Base-by-base conservation (phyloP, 2,888 invertebrate genomes). In the Plebejus anna region DNA sequence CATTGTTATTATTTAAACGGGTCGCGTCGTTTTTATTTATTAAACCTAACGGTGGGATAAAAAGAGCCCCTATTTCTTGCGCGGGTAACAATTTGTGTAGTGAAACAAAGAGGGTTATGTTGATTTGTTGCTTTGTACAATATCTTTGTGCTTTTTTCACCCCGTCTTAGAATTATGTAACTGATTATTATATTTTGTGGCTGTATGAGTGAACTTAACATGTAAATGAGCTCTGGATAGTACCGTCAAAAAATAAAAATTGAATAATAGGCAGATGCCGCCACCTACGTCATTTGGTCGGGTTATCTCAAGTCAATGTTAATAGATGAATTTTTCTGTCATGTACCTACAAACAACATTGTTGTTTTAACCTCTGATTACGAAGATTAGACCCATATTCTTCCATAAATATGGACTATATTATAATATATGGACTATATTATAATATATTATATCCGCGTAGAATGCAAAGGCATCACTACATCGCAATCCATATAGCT, bases 71-170 rank as follows among this genome's bases (percentile, higher is more conserved):
- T 32, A 66, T 66, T 66, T 66, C 61, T 71, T 38, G 71, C 71
- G 71, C n/a, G 71, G 70, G 71, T 71, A 70, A 66, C 61, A 66
- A 71, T 71, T 71, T 71, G 71, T 71, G 71, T 71, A 71, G 71
- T 71, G 71, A 42, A 71, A 71, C 71, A 71, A 71, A 71, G 71
- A 42, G 42, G 71, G 71, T 38, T 38, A 38, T 42, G 71, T 38
- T 71, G 71, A 71, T 71, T 71, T 71, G 71, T 71, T 38, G 71
- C 71, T 71, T 71, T 42, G 11, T 71, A 71, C 28, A 11, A 66
- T 66, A 66, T 66, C 61, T 66, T 66, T 32, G 61, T 28, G 28
- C 7, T 47, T 28, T 66, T 66, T 28, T 28, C 4, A 22, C 3
- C 28, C 28, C 28, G 61, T 13, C 61, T 66, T 66, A 28, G 2